Conservation (phyloP, 2,113 vertebrate genomes). For the Mormyrus lacerda region DNA sequence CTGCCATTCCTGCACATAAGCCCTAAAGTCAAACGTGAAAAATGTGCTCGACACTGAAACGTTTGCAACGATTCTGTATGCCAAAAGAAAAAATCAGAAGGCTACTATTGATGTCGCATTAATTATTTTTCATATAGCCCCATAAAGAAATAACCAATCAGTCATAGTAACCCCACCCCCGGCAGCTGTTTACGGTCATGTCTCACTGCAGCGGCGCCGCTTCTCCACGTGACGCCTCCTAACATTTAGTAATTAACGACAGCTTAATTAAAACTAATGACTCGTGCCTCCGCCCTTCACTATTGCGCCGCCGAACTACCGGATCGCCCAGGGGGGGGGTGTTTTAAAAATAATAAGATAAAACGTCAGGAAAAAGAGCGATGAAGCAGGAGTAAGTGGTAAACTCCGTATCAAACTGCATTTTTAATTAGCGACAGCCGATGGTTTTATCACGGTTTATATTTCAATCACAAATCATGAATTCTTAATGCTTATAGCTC, state of each 20-base stretch:
- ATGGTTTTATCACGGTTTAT: slow-evolving; percentile 73
- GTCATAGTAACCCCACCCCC: slow-evolving; percentile 17
- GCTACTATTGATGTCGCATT: neutral
- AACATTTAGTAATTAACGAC: slow-evolving; percentile 80
- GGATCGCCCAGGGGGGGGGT: slow-evolving; percentile 38
- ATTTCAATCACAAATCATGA: slow-evolving; percentile 85
- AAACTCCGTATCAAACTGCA: slow-evolving; percentile 73
- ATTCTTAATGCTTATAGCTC: slow-evolving; percentile 83
- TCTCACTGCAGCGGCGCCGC: slow-evolving; percentile 36
- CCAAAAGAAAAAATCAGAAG: neutral
- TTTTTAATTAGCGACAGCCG: slow-evolving; percentile 95
- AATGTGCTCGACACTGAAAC: neutral
- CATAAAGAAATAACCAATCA: slow-evolving; percentile 5
- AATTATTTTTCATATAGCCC: neutral
- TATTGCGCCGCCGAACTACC: slow-evolving; percentile 56
- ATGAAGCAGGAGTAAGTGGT: slow-evolving; percentile 48
- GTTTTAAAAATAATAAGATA: slow-evolving; percentile 48
- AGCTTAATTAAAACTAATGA: slow-evolving; percentile 90
- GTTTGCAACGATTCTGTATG: neutral
- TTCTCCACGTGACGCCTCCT: slow-evolving; percentile 61
- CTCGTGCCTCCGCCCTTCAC: slow-evolving; percentile 67
- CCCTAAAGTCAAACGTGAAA: neutral
- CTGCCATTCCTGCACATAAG: neutral
- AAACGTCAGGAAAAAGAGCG: slow-evolving; percentile 53
- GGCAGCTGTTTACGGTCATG: slow-evolving; percentile 56